A percentile compares a stretch with the other conserved stretches of the same genome.
Evolutionary conservation across 1,140 invertebrate species (phyloP).

Genomic region (Aphelinus atriplicis): DNA sequence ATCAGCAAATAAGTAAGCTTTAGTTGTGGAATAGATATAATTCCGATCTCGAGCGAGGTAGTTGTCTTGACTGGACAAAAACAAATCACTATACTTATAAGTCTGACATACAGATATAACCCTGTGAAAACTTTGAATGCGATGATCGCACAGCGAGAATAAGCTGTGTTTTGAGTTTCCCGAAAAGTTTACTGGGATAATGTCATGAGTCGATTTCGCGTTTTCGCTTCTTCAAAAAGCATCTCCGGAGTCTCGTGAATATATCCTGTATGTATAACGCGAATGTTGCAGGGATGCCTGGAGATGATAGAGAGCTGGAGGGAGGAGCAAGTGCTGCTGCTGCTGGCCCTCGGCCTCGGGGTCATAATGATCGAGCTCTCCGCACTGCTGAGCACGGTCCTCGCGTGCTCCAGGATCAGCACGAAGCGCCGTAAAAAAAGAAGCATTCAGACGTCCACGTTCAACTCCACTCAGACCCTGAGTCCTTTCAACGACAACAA

Average conservation of each 20-base stretch:
- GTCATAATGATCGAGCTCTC: conserved; percentile 76
- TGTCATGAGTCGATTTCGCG: background rate
- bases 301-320: conserved; percentile 80
- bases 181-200: too few relatives aligned
- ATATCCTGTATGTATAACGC: too few relatives aligned
- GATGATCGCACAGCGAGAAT: too few relatives aligned
- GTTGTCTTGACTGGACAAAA: too few relatives aligned
- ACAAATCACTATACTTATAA: too few relatives aligned
- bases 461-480: conserved; percentile 61
- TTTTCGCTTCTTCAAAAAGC: background rate
- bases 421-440: conserved; percentile 37
- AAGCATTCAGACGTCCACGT: conserved; percentile 52
- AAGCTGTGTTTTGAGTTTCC: too few relatives aligned
- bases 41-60: too few relatives aligned
- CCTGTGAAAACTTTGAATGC: too few relatives aligned
- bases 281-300: conserved; percentile 72
- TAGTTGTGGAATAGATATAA: too few relatives aligned
- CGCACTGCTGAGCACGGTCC: conserved; percentile 74
- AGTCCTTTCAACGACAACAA: conserved; percentile 59
- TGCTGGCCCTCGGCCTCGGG: conserved; percentile 73
- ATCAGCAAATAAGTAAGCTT: too few relatives aligned
- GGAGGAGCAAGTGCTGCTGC: conserved; percentile 77
- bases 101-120: too few relatives aligned
- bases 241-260: too few relatives aligned
- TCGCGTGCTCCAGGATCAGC: conserved; percentile 72